Evolutionary conservation across 1,140 invertebrate species (phyloP).

Genomic region (Cherax quadricarinatus): DNA sequence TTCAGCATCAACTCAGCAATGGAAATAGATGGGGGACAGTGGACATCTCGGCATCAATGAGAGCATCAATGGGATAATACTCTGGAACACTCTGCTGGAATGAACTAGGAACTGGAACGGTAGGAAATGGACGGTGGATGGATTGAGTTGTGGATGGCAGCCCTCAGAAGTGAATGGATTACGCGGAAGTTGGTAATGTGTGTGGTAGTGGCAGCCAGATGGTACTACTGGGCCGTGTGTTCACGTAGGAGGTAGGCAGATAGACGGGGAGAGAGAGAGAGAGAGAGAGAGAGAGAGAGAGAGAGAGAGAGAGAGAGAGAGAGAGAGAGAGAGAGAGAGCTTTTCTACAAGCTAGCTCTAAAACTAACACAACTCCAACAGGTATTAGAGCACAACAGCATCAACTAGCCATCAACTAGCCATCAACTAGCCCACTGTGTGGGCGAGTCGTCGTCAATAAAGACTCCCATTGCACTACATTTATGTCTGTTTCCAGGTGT

Average conservation of each 20-base stretch:
- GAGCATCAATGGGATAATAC: background rate
- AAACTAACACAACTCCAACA: too few species aligned
- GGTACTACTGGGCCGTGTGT: background rate
- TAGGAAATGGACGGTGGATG: background rate
- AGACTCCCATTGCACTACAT: too few species aligned
- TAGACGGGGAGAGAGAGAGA: background rate
- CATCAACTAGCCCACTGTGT: too few species aligned
- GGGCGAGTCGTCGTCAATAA: too few species aligned
- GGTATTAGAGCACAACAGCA: too few species aligned
- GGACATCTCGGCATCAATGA: background rate
- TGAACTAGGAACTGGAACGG: constrained; percentile 1
- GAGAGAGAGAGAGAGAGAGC: constrained; percentile 3
- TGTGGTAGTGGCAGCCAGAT: background rate
- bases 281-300: too few species aligned
- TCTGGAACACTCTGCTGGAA: background rate
- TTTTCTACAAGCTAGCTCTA: background rate
- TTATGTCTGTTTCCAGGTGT: too few species aligned
- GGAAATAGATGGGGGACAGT: background rate
- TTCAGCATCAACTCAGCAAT: too few species aligned
- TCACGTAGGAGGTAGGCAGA: background rate
- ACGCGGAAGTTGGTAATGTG: background rate
- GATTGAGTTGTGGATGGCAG: background rate
- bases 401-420: too few species aligned
- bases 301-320: background rate
- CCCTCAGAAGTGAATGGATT: background rate